These are phyloP conservation scores for Neoaliturus tenellus DNA, from an alignment of 2,888 invertebrate genomes.

Conservation along the genomic window DNA sequence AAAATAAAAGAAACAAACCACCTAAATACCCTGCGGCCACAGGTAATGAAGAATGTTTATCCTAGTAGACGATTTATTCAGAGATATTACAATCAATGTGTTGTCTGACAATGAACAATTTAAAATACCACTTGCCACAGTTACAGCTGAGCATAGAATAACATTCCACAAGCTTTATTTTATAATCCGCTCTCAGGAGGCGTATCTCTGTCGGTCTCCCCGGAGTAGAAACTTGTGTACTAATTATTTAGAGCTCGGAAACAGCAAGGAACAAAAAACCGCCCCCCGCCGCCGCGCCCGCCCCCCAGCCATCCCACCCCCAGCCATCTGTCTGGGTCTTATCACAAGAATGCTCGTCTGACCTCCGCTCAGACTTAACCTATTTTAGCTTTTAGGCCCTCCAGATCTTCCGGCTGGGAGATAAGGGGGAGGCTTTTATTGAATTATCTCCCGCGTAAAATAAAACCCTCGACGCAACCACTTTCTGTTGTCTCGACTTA, in stretches of 20 bases:
- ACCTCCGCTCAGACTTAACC: slow-evolving; percentile 38
- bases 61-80: no score
- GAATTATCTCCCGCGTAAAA: slow-evolving; percentile 47
- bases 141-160: not conserved
- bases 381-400: slow-evolving; percentile 50
- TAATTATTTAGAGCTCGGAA: slow-evolving; percentile 48
- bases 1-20: no score
- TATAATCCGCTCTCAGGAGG: not conserved
- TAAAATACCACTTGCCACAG: not conserved
- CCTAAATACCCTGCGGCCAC: no score
- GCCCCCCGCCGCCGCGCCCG: not conserved
- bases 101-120: no score
- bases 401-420: slow-evolving; percentile 2
- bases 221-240: slow-evolving; percentile 52
- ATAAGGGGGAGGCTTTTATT: slow-evolving; percentile 46
- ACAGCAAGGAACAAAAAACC: slow-evolving; percentile 14
- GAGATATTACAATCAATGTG: no score
- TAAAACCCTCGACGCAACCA: slow-evolving; percentile 41
- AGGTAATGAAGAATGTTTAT: no score
- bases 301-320: not conserved
- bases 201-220: not conserved
- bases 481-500: slow-evolving; percentile 5
- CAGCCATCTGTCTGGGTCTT: slow-evolving; percentile 37
- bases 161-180: slow-evolving; percentile 11
- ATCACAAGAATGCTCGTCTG: slow-evolving; percentile 30